Evolutionary conservation across 2,888 invertebrate genomes (phyloP), one percentile per base, ranked within the genome.

Genomic region (Sinopyrophorus schimmeli): DNA sequence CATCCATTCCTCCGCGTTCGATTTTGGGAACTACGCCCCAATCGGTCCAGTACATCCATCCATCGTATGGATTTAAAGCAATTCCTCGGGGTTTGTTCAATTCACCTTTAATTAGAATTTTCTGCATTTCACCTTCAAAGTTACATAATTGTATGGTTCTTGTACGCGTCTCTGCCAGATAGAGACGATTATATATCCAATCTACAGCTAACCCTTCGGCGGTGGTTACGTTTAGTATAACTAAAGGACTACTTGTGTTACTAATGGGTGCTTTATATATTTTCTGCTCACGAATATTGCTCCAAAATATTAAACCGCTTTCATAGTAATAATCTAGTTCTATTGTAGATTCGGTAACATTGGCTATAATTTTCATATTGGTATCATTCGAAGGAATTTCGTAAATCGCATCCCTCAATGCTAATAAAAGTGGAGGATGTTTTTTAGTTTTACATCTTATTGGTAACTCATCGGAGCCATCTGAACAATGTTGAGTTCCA

Each of bases 41-140:
- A 72, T 98, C 97, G 0, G 93, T 92, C 95, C 96, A 98, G 76
- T 91, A 98, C 89, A 98, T 92, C 89, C 95, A 93, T 1, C 92
- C 93, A 62, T 92, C 90, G 39, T 89, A 76, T 38, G 97, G 97
- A 79, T 97, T 93, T 47, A 97, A 77, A 1, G 93, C 94, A 60
- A 97, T 92, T 2, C 95, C 92, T 64, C 96, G 81, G 0, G 98
- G 98, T 70, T 97, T 95, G 70, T 95, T 92, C 47, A 98, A 76
- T 34, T 82, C 80, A 69, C 90, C 89, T 63, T 81, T 81, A 57
- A 97, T 86, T 40, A 98, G 79, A 6, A 91, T 86, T 74, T 90
- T 92, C 55, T 91, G 82, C 89, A 92, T 90, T 69, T 87, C 87
- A 16, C 94, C 94, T 69, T 93, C 89, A 65, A 93, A 86, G 73